A percentile compares a stretch with the other conserved stretches of the same genome.
Conservation (phyloP, 2,113 vertebrate species). For the Motacilla alba region DNA sequence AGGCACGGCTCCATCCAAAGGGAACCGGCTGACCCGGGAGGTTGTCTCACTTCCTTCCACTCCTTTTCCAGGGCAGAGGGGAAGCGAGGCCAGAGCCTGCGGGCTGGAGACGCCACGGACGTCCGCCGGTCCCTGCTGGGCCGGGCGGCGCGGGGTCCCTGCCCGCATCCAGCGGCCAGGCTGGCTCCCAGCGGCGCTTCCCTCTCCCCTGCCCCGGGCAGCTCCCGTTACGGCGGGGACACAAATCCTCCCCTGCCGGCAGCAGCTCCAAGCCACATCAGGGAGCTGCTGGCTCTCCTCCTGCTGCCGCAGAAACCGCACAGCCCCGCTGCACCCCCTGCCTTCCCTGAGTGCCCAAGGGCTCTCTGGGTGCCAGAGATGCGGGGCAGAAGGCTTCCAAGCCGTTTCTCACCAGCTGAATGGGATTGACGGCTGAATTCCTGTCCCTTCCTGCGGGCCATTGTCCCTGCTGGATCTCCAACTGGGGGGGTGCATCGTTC, state of each 20-base stretch:
- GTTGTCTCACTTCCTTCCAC: slow-evolving; percentile 37
- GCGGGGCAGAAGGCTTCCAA: not conserved
- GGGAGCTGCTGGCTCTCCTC: not conserved
- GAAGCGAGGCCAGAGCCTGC: not conserved
- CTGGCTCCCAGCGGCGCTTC: not conserved
- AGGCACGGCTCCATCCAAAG: not conserved
- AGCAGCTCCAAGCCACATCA: not conserved
- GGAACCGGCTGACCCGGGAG: not conserved
- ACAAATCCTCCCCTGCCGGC: not conserved
- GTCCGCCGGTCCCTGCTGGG: not conserved
- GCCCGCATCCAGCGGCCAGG: not conserved
- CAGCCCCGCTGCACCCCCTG: not conserved
- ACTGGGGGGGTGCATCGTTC: not conserved
- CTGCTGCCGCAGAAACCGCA: not conserved
- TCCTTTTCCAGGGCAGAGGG: not conserved
- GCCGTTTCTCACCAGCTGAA: not conserved
- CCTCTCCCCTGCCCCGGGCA: not conserved
- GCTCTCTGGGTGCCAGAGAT: not conserved
- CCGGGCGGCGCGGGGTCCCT: not conserved
- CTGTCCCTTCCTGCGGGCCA: not conserved
- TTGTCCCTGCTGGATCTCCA: not conserved
- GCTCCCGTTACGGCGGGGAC: accelerated
- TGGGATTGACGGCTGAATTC: not conserved
- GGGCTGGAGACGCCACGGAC: not conserved
- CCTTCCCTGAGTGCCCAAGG: not conserved